phyloP scores from a whole-genome alignment of 2,797 vertebrate genomes.

The Amazona finschi region DNA sequence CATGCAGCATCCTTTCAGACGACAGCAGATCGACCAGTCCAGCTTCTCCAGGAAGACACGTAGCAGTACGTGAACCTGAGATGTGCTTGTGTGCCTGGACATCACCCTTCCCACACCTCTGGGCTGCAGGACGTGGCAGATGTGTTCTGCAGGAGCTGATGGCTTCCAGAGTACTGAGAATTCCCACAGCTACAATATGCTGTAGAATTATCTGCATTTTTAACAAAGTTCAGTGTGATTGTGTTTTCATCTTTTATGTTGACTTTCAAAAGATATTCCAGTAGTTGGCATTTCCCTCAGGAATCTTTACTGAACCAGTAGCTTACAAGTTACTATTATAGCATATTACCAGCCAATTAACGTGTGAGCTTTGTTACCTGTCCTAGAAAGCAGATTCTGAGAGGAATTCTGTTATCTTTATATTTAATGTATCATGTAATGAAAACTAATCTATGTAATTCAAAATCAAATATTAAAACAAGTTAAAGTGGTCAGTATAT shows the following conservation, averaged over 20 bases:
- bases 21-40: background rate
- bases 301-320: background rate
- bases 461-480: conserved; percentile 51
- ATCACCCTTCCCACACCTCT: fast-evolving
- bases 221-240: background rate
- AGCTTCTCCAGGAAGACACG: fast-evolving
- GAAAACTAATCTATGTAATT: conserved; percentile 50
- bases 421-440: conserved; percentile 28
- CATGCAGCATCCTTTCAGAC: fast-evolving
- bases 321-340: conserved; percentile 1
- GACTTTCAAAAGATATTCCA: background rate
- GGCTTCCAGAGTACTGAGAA: background rate
- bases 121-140: background rate
- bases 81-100: fast-evolving
- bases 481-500: conserved; percentile 55
- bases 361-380: conserved; percentile 36
- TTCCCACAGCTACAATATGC: background rate
- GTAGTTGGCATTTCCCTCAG: background rate
- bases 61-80: fast-evolving
- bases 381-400: conserved; percentile 38
- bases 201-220: background rate
- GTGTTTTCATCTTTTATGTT: background rate
- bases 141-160: background rate
- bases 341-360: conserved; percentile 8
- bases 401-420: conserved; percentile 5